Evolutionary conservation across 1,140 invertebrate species (phyloP).

Genomic region (Trigoniulus corallinus): DNA sequence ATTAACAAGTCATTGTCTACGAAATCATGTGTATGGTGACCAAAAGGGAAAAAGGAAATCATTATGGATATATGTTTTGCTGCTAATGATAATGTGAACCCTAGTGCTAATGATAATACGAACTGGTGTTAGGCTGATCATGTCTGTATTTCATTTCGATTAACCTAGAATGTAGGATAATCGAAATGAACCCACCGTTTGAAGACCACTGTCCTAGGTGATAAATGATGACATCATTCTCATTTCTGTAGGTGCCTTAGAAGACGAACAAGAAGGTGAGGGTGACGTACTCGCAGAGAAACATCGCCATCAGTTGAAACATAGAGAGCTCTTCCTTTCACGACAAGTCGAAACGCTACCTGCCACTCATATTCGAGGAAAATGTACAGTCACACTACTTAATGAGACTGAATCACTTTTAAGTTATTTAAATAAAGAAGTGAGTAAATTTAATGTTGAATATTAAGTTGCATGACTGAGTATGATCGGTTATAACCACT

Average conservation of each 20-base stretch:
- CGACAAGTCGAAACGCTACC: conserved; percentile 95
- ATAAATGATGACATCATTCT: too few relatives aligned
- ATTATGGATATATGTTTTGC: too few relatives aligned
- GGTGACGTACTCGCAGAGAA: conserved; percentile 37
- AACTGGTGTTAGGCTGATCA: too few relatives aligned
- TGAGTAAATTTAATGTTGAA: conserved; percentile 37
- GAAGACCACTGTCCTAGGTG: too few relatives aligned
- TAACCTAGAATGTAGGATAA: too few relatives aligned
- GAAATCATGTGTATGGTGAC: too few relatives aligned
- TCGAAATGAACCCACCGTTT: too few relatives aligned
- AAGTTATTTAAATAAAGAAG: conserved; percentile 92
- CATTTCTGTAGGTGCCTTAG: conserved; percentile 8
- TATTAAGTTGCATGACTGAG: conserved; percentile 9
- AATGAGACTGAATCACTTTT: conserved; percentile 93
- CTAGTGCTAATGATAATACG: too few relatives aligned
- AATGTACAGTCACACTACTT: conserved; percentile 93
- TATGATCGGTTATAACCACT: conserved; percentile 3
- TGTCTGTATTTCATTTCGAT: too few relatives aligned
- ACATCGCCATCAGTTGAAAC: conserved; percentile 87
- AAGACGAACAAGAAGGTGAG: conserved; percentile 9
- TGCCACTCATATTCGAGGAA: conserved; percentile 95
- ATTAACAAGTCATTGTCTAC: too few relatives aligned
- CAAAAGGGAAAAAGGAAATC: too few relatives aligned
- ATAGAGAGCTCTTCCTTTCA: conserved; percentile 93
- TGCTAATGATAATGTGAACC: too few relatives aligned